Evolutionary conservation across 2,113 vertebrate genomes (phyloP), one percentile per base, ranked within the genome.

Genomic region (Chrysemys picta): DNA sequence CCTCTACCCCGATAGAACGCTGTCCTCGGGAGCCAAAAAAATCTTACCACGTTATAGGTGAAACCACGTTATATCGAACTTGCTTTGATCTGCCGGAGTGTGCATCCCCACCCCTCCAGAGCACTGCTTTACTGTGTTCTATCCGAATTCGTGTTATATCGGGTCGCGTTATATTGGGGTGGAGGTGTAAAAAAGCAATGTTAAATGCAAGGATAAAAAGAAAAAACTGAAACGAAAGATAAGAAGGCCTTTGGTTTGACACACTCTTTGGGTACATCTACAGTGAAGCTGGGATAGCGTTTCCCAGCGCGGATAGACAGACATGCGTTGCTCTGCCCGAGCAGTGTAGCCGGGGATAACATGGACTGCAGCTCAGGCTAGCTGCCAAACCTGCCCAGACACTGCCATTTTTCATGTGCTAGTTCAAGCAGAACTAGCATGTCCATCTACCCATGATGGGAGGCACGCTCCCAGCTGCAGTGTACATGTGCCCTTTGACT

Each of bases 191-290:
- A 45, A 76, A 76, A 91, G 76, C 52, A 84, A 91, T 21, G 84
- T 80, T 57, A 88, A 83, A 3, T n/a, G 16, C 89, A 96, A 96
- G 56, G 57, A 80, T 42, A n/a, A 87, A n/a, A 31, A 35, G 88
- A 59, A 52, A 50, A 82, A 54, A 82, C 12, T 10, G 31, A 69
- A n/a, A 22, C 1, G 27, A 57, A 82, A 42, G 31, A 24, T 27
- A 27, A 78, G 75, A 16, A 1, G 72, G 72, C 10, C 10, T 45
- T 25, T 42, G 72, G 72, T 45, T 9, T 45, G 38, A 76, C 72
- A 75, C n/a, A 12, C 24, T 25, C 72, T 24, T 42, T 24, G 31
- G 35, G n/a, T n/a, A 38, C 2, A 5, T 21, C n/a, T 38, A 72
- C 19, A 38, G 19, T 11, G n/a, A 72, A 38, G 7, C 17, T 10